These are phyloP conservation scores for Toxonevra muliebris DNA, from an alignment of 2,888 invertebrate species.

Conservation along the genomic window DNA sequence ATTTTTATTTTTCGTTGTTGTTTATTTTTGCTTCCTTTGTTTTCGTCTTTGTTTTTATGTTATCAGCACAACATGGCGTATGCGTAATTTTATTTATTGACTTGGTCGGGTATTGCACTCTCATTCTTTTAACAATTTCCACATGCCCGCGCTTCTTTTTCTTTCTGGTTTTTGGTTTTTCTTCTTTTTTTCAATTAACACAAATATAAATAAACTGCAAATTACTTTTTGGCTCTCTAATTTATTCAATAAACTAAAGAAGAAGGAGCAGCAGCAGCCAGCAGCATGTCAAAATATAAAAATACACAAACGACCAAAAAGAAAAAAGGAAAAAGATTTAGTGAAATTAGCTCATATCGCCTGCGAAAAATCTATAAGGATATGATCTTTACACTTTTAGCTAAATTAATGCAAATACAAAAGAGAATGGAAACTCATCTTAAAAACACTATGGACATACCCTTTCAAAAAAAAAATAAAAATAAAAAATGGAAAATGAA, in stretches of 20 bases:
- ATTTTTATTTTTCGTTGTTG: constrained; percentile 19
- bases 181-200: too few species aligned
- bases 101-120: too few species aligned
- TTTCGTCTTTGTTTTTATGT: too few species aligned
- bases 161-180: not conserved
- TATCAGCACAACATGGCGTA: too few species aligned
- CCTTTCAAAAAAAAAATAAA: not conserved
- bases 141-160: not conserved
- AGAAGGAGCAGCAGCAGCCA: not conserved
- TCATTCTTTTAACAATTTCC: too few species aligned
- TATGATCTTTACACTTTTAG: constrained; percentile 23
- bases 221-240: not conserved
- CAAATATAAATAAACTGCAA: constrained; percentile 1
- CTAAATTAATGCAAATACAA: constrained; percentile 27
- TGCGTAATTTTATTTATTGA: too few species aligned
- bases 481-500: not conserved
- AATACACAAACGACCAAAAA: not conserved
- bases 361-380: constrained; percentile 11
- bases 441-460: not conserved
- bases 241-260: not conserved
- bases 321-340: not conserved
- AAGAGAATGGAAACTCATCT: not conserved
- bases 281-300: not conserved
- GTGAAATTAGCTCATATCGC: constrained; percentile 26
- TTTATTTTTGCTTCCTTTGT: constrained; percentile 9